A percentile compares a stretch with the other conserved stretches of the same genome.
Evolutionary conservation across 1,140 invertebrate genomes (phyloP).

Genomic region (Ridgeia piscesae): DNA sequence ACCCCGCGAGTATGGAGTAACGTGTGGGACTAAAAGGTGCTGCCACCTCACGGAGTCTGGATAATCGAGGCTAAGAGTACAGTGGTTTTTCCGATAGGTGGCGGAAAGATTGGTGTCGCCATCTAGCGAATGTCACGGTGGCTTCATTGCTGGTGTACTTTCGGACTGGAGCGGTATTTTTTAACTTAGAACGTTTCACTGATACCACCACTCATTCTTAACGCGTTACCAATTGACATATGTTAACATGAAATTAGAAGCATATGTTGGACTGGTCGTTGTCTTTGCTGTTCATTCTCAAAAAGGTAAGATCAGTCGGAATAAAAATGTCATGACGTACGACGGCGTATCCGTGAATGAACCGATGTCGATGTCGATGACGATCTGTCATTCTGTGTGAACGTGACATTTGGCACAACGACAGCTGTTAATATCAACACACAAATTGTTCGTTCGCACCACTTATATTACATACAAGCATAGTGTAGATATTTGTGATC

Average conservation of each 20-base stretch:
- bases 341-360: too few relatives aligned
- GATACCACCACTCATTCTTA: not conserved
- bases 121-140: not conserved
- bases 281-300: not conserved
- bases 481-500: too few relatives aligned
- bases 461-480: too few relatives aligned
- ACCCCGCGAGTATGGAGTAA: too few relatives aligned
- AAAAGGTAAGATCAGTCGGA: not conserved
- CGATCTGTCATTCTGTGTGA: not conserved
- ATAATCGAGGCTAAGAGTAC: too few relatives aligned
- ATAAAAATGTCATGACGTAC: not conserved
- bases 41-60: too few relatives aligned
- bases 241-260: not conserved
- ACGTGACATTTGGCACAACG: not conserved
- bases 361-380: too few relatives aligned
- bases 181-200: not conserved
- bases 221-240: not conserved
- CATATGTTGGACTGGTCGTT: not conserved
- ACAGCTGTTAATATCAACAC: not conserved
- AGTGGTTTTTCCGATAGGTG: not conserved
- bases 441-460: not conserved
- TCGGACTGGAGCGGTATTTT: not conserved
- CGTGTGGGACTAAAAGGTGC: too few relatives aligned
- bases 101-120: not conserved
- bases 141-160: not conserved